Percentiles rank a stretch among this genome's conserved stretches.
Conservation (phyloP, 2,797 vertebrate species). For the Sparus aurata region DNA sequence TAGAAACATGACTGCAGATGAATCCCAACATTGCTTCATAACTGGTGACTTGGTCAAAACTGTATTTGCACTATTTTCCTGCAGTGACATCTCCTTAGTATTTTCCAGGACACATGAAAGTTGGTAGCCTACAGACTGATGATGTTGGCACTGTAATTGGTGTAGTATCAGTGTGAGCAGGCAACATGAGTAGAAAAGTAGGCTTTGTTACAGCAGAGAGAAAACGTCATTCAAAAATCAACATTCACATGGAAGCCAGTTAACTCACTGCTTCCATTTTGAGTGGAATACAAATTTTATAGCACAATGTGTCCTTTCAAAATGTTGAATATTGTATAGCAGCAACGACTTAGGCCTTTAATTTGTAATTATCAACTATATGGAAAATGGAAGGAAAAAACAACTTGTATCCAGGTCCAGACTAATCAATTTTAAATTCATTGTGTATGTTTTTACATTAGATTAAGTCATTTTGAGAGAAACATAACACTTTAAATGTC, state of each 20-base stretch:
- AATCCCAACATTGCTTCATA: too few species aligned
- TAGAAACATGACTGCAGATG: too few species aligned
- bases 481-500: too few species aligned
- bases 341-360: neutral
- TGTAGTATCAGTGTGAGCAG: neutral
- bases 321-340: neutral
- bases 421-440: neutral
- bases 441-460: too few species aligned
- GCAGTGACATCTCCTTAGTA: neutral
- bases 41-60: too few species aligned
- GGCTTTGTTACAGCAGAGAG: too few species aligned
- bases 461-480: too few species aligned
- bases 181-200: neutral
- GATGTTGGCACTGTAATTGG: neutral
- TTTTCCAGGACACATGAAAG: neutral
- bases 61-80: neutral
- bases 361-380: neutral
- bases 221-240: too few species aligned
- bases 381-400: neutral
- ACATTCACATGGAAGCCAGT: too few species aligned
- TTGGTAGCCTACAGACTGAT: neutral
- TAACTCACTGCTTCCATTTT: too few species aligned
- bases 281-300: too few species aligned
- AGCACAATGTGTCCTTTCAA: neutral
- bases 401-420: neutral